Evolutionary conservation across 2,797 vertebrate species (phyloP).

Genomic region (Odontamblyopus rebecca): DNA sequence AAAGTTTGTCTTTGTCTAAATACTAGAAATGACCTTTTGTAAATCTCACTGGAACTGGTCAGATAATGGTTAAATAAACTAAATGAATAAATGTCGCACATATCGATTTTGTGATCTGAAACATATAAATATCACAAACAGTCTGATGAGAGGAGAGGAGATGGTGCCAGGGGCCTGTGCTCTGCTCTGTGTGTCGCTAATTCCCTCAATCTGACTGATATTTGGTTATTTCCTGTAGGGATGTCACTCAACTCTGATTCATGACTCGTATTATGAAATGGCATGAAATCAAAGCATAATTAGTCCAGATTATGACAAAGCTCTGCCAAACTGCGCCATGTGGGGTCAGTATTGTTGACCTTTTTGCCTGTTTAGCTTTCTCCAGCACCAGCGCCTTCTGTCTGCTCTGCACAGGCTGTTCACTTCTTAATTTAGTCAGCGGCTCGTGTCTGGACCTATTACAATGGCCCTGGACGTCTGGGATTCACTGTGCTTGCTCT

Average conservation of each 20-base stretch:
- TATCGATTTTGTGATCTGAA: too few relatives aligned
- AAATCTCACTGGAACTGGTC: too few relatives aligned
- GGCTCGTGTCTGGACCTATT: conserved; percentile 46
- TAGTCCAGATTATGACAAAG: conserved; percentile 35
- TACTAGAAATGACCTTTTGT: too few relatives aligned
- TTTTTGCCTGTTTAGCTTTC: conserved; percentile 35
- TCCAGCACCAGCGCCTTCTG: conserved; percentile 46
- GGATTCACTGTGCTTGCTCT: conserved; percentile 26
- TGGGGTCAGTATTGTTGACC: conserved; percentile 33
- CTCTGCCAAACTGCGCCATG: conserved; percentile 14
- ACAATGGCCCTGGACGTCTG: conserved; percentile 41
- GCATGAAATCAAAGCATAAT: conserved; percentile 27
- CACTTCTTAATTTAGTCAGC: conserved; percentile 58
- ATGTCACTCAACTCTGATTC: conserved; percentile 5
- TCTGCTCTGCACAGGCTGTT: conserved; percentile 43
- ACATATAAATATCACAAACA: too few relatives aligned
- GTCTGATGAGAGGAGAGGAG: too few relatives aligned
- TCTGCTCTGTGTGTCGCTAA: background rate
- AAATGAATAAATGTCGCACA: too few relatives aligned
- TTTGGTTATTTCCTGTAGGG: background rate
- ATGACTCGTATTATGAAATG: conserved; percentile 18
- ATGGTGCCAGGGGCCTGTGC: background rate
- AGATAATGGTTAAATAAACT: too few relatives aligned
- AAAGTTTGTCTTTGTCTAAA: too few relatives aligned
- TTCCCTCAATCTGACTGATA: too few relatives aligned